Evolutionary conservation across 1,140 invertebrate species (phyloP).

Genomic region (Contarinia nasturtii): DNA sequence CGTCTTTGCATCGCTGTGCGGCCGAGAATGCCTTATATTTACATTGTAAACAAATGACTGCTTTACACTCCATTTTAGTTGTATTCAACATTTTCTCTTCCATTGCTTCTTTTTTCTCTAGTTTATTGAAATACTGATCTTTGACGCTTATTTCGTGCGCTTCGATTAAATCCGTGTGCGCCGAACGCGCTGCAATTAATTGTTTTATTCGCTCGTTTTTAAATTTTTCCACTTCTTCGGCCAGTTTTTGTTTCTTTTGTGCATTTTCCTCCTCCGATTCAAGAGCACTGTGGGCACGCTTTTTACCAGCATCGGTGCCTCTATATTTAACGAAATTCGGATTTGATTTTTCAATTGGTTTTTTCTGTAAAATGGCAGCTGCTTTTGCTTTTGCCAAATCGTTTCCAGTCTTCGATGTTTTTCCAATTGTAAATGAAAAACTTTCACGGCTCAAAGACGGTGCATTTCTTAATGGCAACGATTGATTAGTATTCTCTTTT

Average conservation of each 20-base stretch:
- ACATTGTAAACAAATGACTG: constrained; percentile 73
- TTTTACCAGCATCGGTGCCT: constrained; percentile 32
- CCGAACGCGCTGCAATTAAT: constrained; percentile 59
- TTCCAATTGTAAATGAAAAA: constrained; percentile 36
- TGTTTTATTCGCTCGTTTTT: constrained; percentile 51
- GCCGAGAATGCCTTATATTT: constrained; percentile 76
- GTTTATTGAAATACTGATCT: constrained; percentile 71
- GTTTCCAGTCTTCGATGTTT: constrained; percentile 30
- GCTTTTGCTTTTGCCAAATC: constrained; percentile 45
- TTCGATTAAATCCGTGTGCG: constrained; percentile 55
- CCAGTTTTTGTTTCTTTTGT: constrained; percentile 27
- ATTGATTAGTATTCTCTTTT: too few relatives aligned
- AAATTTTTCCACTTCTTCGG: constrained; percentile 25
- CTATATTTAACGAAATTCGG: constrained; percentile 39
- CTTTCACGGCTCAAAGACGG: constrained; percentile 16
- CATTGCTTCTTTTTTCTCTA: constrained; percentile 78
- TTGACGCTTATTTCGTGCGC: constrained; percentile 50
- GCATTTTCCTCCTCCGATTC: constrained; percentile 22
- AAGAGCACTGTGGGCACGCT: constrained; percentile 28
- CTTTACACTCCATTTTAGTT: constrained; percentile 64
- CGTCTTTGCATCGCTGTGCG: constrained; percentile 62
- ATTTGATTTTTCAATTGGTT: constrained; percentile 43
- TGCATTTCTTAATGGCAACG: constrained; percentile 22
- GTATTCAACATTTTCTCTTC: constrained; percentile 83
- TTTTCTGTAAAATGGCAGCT: constrained; percentile 31